phyloP scores from a whole-genome alignment of 2,113 vertebrate genomes.

The Laticauda colubrina region DNA sequence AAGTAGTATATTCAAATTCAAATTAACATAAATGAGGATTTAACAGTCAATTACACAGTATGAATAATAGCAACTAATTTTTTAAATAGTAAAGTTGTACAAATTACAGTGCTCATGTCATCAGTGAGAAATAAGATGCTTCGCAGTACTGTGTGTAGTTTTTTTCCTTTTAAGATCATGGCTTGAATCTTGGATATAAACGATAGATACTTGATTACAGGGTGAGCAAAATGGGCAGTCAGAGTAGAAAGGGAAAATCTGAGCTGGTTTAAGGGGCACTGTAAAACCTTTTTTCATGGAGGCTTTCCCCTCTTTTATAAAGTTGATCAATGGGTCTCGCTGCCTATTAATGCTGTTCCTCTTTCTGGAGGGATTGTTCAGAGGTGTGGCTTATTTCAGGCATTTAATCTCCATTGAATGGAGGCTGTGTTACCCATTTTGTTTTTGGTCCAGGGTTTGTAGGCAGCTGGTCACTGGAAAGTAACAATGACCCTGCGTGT shows the following conservation, averaged over 20 bases:
- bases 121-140: conserved; percentile 1
- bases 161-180: not conserved
- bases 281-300: conserved; percentile 3
- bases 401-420: conserved; percentile 70
- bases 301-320: conserved; percentile 61
- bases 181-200: not conserved
- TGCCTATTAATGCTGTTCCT: conserved; percentile 60
- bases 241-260: not conserved
- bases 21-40: conserved; percentile 76
- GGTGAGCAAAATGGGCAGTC: not conserved
- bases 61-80: conserved; percentile 74
- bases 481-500: conserved; percentile 61
- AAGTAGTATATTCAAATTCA: conserved; percentile 68
- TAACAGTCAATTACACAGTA: conserved; percentile 76
- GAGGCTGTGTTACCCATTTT: conserved; percentile 68
- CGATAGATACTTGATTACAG: not conserved
- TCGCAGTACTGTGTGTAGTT: not conserved
- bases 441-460: conserved; percentile 58
- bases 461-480: conserved; percentile 74
- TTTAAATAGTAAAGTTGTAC: conserved; percentile 55
- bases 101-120: conserved; percentile 46
- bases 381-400: conserved; percentile 73
- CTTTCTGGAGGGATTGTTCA: conserved; percentile 66
- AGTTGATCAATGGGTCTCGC: conserved; percentile 60
- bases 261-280: not conserved